Evolutionary conservation across 2,797 vertebrate species (phyloP).

Genomic region (Falco novaeseelandiae): DNA sequence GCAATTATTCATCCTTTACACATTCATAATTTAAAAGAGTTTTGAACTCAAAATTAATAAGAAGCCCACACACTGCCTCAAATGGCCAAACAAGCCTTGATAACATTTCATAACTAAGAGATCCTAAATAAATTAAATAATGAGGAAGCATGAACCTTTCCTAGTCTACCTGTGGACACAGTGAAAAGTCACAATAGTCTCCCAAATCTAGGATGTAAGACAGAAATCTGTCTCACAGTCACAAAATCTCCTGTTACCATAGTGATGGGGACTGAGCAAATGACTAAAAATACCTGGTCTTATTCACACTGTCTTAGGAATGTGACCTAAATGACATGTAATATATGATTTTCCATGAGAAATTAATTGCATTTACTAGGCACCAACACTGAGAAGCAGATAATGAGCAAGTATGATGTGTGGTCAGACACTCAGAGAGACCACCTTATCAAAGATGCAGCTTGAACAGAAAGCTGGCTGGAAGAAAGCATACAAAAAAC

Average conservation of each 20-base stretch:
- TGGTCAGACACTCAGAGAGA: not conserved
- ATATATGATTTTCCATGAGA: not conserved
- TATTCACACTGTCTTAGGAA: slow-evolving; percentile 62
- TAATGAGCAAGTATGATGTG: not conserved
- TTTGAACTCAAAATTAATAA: slow-evolving; percentile 6
- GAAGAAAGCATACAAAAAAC: not conserved
- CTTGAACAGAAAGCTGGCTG: not conserved
- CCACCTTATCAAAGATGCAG: slow-evolving; percentile 11
- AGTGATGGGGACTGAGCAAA: slow-evolving; percentile 62
- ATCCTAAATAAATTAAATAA: slow-evolving; percentile 38
- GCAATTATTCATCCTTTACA: slow-evolving; percentile 16
- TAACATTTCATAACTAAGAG: not conserved
- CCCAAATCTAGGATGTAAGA: slow-evolving; percentile 53
- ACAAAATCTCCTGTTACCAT: slow-evolving; percentile 71
- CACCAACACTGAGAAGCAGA: not conserved
- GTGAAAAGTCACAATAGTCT: slow-evolving; percentile 29
- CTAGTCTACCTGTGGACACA: not conserved
- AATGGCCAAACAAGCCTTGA: not conserved
- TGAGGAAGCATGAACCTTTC: not conserved
- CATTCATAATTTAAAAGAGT: not conserved
- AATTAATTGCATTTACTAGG: slow-evolving; percentile 37
- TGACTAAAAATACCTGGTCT: slow-evolving; percentile 72
- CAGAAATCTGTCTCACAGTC: slow-evolving; percentile 54
- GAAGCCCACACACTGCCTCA: not conserved
- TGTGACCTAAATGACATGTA: slow-evolving; percentile 61